These are phyloP conservation scores for Protomyctophum bolini DNA, from an alignment of 2,113 vertebrate species.

Conservation along the genomic window DNA sequence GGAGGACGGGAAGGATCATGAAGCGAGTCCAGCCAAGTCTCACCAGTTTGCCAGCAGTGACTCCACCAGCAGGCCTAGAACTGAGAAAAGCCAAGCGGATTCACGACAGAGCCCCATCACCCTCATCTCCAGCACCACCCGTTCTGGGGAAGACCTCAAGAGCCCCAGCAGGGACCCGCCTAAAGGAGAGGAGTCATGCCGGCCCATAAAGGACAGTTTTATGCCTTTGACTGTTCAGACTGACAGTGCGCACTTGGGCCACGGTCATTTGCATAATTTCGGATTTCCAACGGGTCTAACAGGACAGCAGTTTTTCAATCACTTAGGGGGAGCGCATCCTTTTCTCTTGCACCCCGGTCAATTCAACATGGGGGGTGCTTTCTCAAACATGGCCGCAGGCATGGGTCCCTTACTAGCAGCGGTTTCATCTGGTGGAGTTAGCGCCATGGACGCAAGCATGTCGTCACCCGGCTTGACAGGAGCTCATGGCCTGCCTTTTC, in stretches of 20 bases:
- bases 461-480: slow-evolving; percentile 88
- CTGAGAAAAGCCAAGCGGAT: slow-evolving; percentile 87
- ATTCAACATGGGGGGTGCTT: slow-evolving; percentile 95
- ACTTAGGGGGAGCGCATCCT: slow-evolving; percentile 87
- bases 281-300: slow-evolving; percentile 90
- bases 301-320: slow-evolving; percentile 94
- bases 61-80: slow-evolving; percentile 67
- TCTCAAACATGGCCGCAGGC: slow-evolving; percentile 93
- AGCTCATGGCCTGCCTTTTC: slow-evolving; percentile 88
- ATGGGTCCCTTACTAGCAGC: slow-evolving; percentile 94
- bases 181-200: slow-evolving; percentile 87
- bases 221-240: slow-evolving; percentile 90
- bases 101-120: slow-evolving; percentile 91
- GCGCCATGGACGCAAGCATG: slow-evolving; percentile 87
- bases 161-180: slow-evolving; percentile 82
- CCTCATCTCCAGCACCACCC: slow-evolving; percentile 90
- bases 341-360: slow-evolving; percentile 94
- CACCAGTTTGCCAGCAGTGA: slow-evolving; percentile 70
- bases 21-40: slow-evolving; percentile 79
- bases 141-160: slow-evolving; percentile 86
- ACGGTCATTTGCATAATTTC: slow-evolving; percentile 88
- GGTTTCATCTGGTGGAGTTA: slow-evolving; percentile 88
- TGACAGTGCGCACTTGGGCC: slow-evolving; percentile 86
- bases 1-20: slow-evolving; percentile 85
- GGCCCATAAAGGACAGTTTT: slow-evolving; percentile 85